Conservation (phyloP, 2,113 vertebrate genomes). For the Coreoperca whiteheadi region DNA sequence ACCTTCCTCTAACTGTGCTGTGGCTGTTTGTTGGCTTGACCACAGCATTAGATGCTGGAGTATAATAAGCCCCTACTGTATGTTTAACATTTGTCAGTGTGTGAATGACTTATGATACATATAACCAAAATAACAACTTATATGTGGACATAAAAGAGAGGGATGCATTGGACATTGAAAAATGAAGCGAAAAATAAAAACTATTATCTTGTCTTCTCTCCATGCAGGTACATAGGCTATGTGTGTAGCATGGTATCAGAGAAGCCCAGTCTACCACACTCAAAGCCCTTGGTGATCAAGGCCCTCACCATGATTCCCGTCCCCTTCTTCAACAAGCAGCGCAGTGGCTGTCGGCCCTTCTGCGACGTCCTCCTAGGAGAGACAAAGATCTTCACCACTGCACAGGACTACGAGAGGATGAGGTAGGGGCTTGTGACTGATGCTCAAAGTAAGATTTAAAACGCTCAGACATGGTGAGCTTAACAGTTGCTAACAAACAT, state of each 20-base stretch:
- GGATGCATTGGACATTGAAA: neutral
- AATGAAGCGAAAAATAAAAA: neutral
- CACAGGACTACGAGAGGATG: slow-evolving; percentile 97
- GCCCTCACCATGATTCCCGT: slow-evolving; percentile 92
- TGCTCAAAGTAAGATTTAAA: neutral
- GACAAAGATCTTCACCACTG: slow-evolving; percentile 95
- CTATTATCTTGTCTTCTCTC: neutral
- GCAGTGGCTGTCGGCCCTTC: slow-evolving; percentile 97
- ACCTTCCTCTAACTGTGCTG: neutral
- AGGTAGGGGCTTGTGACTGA: slow-evolving; percentile 81
- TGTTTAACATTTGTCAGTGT: neutral
- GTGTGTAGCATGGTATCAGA: slow-evolving; percentile 97
- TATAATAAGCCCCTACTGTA: neutral
- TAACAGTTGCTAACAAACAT: too few relatives aligned
- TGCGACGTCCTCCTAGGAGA: slow-evolving; percentile 97
- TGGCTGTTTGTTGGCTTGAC: neutral
- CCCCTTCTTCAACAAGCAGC: slow-evolving; percentile 98
- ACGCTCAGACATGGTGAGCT: neutral
- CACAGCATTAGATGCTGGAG: neutral
- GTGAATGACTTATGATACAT: neutral
- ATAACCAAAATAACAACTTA: neutral
- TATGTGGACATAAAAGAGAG: neutral
- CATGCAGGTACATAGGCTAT: slow-evolving; percentile 94
- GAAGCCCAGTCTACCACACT: slow-evolving; percentile 93
- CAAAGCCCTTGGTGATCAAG: slow-evolving; percentile 93